Evolutionary conservation across 2,797 vertebrate species (phyloP), one percentile per base, ranked within the genome.

Genomic region (Tokudaia muenninki): DNA sequence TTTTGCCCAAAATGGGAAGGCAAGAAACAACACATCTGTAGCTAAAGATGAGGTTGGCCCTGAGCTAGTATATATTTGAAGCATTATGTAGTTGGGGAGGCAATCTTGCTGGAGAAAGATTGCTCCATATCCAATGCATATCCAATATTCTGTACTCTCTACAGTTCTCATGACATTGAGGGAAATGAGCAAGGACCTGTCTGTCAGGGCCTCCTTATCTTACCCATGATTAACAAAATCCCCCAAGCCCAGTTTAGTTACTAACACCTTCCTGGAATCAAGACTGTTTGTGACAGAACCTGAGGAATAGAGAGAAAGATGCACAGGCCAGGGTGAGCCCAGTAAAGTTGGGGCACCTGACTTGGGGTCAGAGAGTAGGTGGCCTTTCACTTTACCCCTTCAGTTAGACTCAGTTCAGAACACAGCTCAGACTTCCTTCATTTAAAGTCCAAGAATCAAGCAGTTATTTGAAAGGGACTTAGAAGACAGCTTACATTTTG

Each of bases 271-370:
- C 7, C 37, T 50, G 21, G n/a, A 77, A 31, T 24, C 4, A 17
- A 17, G 22, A 0, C 29, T 1, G 10, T n/a, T 16, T 0, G 26
- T 61, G 47, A 16, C 3, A 1, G 29, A n/a, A 11, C 34, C 3
- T 0, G 7, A 37, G 31, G 55, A 55, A 55, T 19, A 14, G 17
- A 70, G 12, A 37, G 47, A 72, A 6, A 52, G 44, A 22, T 1
- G 0, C 34, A 13, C 0, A 59, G 61, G 86, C 17, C 47, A 9
- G 55, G 41, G 29, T 1, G 31, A 57, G 41, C 37, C 31, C 10
- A 61, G 37, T 8, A 72, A 21, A 52, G 0, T 14, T 44, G 57
- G 22, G 57, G 22, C 0, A 26, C 8, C 14, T 34, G 34, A 92
- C 17, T 0, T 16, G 59, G 72, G 24, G 55, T 34, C 0, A 19